phyloP scores from a whole-genome alignment of 2,888 invertebrate species.

The Drosophila mulleri region DNA sequence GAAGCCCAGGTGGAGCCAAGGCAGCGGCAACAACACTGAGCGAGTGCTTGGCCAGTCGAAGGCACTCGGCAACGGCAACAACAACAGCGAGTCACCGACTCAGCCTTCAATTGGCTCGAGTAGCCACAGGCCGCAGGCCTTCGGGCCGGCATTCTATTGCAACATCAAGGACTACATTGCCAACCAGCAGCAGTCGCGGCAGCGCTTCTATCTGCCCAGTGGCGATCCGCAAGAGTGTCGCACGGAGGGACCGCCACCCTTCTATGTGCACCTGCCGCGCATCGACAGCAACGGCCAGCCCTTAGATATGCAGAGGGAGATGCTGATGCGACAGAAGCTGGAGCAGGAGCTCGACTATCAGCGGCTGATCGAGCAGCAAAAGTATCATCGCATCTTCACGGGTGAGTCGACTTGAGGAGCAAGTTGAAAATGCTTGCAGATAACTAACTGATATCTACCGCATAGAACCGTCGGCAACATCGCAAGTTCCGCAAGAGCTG shows the following conservation, averaged over 20 bases:
- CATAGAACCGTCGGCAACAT: constrained; percentile 11
- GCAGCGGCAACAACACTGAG: not conserved
- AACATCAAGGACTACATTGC: not conserved
- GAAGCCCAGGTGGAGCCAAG: not conserved
- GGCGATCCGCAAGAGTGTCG: not conserved
- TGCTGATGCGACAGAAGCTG: constrained; percentile 8
- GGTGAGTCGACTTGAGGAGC: constrained; percentile 20
- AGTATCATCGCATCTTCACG: constrained; percentile 18
- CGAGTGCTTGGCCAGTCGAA: not conserved
- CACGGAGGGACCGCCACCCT: not conserved
- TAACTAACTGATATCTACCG: not conserved
- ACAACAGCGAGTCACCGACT: not conserved
- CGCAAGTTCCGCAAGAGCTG: constrained; percentile 47
- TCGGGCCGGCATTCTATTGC: not conserved
- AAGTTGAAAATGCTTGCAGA: no score
- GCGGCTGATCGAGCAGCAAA: constrained; percentile 24
- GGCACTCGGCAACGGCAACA: not conserved
- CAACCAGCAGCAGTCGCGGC: constrained; percentile 1
- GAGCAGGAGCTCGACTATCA: constrained; percentile 23
- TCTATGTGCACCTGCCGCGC: constrained; percentile 26
- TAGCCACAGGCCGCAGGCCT: not conserved
- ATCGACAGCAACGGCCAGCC: not conserved
- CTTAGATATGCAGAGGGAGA: constrained; percentile 24
- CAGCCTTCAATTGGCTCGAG: not conserved
- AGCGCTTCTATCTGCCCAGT: not conserved